Evolutionary conservation across 1,140 invertebrate species (phyloP).

Genomic region (Matsumurasca onukii): DNA sequence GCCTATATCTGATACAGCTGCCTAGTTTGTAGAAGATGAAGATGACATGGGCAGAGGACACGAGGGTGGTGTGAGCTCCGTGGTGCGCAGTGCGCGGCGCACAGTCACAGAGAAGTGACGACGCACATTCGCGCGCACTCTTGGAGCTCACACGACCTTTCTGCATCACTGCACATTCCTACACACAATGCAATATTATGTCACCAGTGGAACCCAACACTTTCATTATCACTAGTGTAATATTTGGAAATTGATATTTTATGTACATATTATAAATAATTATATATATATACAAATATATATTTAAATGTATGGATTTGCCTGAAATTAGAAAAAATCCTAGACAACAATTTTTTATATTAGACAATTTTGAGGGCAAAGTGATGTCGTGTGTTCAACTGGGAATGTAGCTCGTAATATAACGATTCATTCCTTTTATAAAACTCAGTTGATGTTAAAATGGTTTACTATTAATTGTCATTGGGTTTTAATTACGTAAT

Average conservation of each 20-base stretch:
- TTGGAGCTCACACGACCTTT: not conserved
- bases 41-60: too few relatives aligned
- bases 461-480: not conserved
- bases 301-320: conserved; percentile 32
- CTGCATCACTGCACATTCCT: not conserved
- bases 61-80: too few relatives aligned
- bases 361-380: conserved; percentile 11
- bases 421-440: conserved; percentile 5
- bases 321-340: conserved; percentile 28
- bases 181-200: conserved; percentile 14
- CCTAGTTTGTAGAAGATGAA: conserved; percentile 28
- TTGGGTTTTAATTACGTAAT: conserved; percentile 18
- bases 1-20: conserved; percentile 23
- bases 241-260: conserved; percentile 28
- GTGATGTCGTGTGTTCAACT: conserved; percentile 4
- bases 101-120: not conserved
- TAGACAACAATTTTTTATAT: conserved; percentile 31
- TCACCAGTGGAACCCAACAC: conserved; percentile 19
- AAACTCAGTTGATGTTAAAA: not conserved
- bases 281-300: conserved; percentile 30
- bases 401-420: conserved; percentile 10
- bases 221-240: conserved; percentile 30
- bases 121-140: not conserved
- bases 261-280: conserved; percentile 33
- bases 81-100: not conserved